These are phyloP conservation scores for Noctua janthe DNA, from an alignment of 2,888 invertebrate genomes.

Conservation along the genomic window DNA sequence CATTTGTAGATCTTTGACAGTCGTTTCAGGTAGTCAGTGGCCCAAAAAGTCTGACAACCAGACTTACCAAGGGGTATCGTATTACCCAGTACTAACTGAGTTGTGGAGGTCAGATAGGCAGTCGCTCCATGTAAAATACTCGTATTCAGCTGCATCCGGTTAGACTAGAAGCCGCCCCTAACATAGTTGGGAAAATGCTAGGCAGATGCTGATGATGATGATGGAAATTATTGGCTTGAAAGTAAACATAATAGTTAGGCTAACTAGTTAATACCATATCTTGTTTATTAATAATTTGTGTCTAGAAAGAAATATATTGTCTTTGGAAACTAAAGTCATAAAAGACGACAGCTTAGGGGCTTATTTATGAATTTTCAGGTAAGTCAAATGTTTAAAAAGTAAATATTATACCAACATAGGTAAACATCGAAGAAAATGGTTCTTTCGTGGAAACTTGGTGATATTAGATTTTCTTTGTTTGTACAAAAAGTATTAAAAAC, in stretches of 20 bases:
- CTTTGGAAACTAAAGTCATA: neutral
- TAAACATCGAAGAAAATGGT: constrained; percentile 10
- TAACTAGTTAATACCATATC: neutral
- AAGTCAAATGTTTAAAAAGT: constrained; percentile 22
- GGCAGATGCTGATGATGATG: no score
- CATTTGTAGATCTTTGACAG: no score
- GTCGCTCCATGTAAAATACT: no score
- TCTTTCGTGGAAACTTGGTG: constrained; percentile 10
- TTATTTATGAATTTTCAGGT: constrained; percentile 13
- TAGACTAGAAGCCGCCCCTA: no score
- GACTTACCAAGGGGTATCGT: no score
- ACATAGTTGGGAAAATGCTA: no score
- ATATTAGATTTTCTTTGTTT: constrained; percentile 33
- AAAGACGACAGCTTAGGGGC: neutral
- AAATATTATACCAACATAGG: constrained; percentile 3
- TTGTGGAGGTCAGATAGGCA: no score
- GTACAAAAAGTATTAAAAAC: constrained; percentile 10
- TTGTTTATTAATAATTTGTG: neutral
- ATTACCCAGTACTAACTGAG: no score
- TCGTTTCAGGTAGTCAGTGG: no score
- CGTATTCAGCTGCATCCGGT: no score
- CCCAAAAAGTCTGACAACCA: no score
- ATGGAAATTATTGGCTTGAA: neutral
- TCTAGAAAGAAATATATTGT: neutral
- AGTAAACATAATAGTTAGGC: neutral